These are phyloP conservation scores for Caenorhabditis tropicalis DNA, from an alignment of 1,140 invertebrate genomes.

Conservation along the genomic window DNA sequence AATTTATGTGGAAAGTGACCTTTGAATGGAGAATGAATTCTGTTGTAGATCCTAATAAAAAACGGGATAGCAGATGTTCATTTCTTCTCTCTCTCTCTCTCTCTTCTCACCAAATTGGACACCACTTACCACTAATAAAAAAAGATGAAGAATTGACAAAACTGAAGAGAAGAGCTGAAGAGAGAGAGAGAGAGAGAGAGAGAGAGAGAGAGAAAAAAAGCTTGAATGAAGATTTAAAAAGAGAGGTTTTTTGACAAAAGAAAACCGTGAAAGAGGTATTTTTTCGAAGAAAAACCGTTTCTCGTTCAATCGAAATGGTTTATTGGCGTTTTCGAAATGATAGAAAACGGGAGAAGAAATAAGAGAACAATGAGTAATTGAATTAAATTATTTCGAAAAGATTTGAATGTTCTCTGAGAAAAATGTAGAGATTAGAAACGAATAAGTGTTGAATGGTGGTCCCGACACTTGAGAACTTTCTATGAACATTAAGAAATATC, in stretches of 20 bases:
- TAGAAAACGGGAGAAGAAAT: background rate
- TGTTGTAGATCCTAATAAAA: conserved; percentile 4
- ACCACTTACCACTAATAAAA: background rate
- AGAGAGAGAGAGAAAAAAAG: background rate
- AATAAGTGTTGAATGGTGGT: no score
- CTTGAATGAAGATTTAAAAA: background rate
- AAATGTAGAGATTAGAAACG: background rate
- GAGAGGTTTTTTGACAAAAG: no score
- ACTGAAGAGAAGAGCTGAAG: background rate
- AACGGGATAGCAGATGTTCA: conserved; percentile 2
- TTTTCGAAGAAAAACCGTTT: background rate
- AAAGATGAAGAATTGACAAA: conserved; percentile 12
- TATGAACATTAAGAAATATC: no score
- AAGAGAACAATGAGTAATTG: background rate
- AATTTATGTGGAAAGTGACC: background rate
- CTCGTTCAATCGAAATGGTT: background rate
- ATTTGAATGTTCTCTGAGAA: background rate
- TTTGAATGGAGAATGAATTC: background rate
- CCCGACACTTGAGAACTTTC: no score
- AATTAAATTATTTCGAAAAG: background rate
- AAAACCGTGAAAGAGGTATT: background rate
- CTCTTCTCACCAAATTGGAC: background rate
- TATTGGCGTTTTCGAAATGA: background rate
- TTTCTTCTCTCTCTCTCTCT: no score
- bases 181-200: no score